A percentile compares a stretch with the other conserved stretches of the same genome.
phyloP scores from a whole-genome alignment of 2,888 invertebrate species.

The Drosophila lutescens region DNA sequence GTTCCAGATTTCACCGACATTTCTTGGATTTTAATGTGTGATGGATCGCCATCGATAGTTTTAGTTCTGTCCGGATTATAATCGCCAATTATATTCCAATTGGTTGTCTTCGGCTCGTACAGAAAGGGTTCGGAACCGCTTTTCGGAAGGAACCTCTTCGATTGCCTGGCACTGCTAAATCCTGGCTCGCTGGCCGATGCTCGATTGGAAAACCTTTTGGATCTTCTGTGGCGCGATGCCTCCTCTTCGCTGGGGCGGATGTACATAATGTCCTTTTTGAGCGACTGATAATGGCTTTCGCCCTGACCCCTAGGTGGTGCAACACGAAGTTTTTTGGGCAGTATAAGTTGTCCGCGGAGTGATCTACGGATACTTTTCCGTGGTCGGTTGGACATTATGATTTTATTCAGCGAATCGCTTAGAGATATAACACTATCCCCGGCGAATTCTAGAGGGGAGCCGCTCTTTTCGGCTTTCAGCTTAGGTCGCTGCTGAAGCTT shows the following conservation, averaged over 20 bases:
- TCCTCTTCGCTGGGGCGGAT: not conserved
- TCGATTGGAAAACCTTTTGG: not conserved
- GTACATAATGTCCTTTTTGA: slow-evolving; percentile 1
- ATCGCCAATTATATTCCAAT: not conserved
- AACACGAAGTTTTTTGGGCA: not conserved
- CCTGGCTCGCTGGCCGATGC: not conserved
- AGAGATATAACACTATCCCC: not conserved
- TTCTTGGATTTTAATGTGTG: not conserved
- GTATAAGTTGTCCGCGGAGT: rapidly evolving
- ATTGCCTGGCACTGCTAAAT: not conserved
- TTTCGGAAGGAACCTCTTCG: not conserved
- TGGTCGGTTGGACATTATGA: not conserved
- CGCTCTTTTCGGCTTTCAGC: not conserved
- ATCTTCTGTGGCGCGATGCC: not conserved
- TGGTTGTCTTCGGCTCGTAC: not conserved
- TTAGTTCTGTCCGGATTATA: not conserved
- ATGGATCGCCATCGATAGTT: not conserved
- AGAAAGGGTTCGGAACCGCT: not conserved
- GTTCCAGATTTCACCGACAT: not conserved
- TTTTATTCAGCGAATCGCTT: not conserved
- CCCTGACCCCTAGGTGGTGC: not conserved
- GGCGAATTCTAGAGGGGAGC: rapidly evolving
- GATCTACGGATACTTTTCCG: not conserved
- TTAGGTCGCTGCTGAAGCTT: too few species aligned
- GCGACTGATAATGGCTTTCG: not conserved